phyloP scores from a whole-genome alignment of 2,888 invertebrate genomes.

The Trissoscelio sp. region DNA sequence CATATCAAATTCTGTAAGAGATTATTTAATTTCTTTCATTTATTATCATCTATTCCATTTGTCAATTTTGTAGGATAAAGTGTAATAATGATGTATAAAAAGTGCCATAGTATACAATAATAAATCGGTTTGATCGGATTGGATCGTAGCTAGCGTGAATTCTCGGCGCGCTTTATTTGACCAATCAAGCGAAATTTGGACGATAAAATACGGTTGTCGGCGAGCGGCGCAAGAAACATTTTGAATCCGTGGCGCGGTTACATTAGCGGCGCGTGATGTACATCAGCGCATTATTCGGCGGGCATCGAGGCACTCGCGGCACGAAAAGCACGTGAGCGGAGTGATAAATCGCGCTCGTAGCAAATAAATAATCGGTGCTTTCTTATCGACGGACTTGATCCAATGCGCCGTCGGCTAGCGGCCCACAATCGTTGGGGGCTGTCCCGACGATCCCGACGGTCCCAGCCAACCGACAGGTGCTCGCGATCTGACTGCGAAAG shows the following conservation, averaged over 20 bases:
- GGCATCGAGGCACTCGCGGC: slow-evolving; percentile 47
- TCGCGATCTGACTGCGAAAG: slow-evolving; percentile 46
- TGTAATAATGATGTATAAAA: too few species aligned
- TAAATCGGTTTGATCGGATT: slow-evolving; percentile 19
- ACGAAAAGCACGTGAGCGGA: slow-evolving; percentile 64
- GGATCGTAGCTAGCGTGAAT: slow-evolving; percentile 10
- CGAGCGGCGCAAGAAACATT: slow-evolving; percentile 41
- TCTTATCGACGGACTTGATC: slow-evolving; percentile 67
- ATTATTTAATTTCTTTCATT: too few species aligned
- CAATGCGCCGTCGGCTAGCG: slow-evolving; percentile 50
- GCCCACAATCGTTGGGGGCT: slow-evolving; percentile 47
- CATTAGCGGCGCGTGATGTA: slow-evolving; percentile 52
- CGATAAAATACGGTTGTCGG: slow-evolving; percentile 37
- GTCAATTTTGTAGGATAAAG: too few species aligned
- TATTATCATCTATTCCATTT: too few species aligned
- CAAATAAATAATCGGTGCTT: slow-evolving; percentile 66
- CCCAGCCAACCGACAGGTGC: slow-evolving; percentile 58
- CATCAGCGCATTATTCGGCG: slow-evolving; percentile 56
- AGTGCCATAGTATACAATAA: slow-evolving; percentile 23
- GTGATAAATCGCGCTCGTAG: slow-evolving; percentile 68
- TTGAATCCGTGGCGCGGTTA: slow-evolving; percentile 44
- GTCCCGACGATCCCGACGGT: not conserved
- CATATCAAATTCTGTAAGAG: too few species aligned
- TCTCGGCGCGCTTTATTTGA: slow-evolving; percentile 30
- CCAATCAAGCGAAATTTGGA: slow-evolving; percentile 55